A percentile compares a stretch with the other conserved stretches of the same genome.
phyloP scores from a whole-genome alignment of 2,113 vertebrate genomes.

The Morone saxatilis region DNA sequence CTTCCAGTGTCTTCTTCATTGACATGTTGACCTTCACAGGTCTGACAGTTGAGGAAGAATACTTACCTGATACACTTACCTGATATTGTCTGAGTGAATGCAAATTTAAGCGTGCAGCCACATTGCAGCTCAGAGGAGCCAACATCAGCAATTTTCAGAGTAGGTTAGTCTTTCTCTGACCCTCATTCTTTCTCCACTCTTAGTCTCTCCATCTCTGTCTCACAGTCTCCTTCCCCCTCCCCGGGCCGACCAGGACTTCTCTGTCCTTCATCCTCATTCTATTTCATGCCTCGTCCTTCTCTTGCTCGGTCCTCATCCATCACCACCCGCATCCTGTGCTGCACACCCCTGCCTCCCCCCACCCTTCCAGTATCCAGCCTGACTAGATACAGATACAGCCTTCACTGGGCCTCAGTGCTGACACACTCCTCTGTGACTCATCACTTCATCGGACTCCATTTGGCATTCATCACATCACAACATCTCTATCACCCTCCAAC shows the following conservation, averaged over 20 bases:
- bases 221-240: slow-evolving; percentile 63
- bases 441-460: slow-evolving; percentile 70
- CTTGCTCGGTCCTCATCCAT: slow-evolving; percentile 78
- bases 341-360: neutral
- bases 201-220: slow-evolving; percentile 81
- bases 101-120: slow-evolving; percentile 64
- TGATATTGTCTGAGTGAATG: slow-evolving; percentile 71
- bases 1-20: slow-evolving; percentile 17
- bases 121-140: slow-evolving; percentile 52
- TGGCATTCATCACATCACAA: slow-evolving; percentile 66
- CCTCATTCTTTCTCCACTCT: slow-evolving; percentile 75
- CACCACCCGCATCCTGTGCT: slow-evolving; percentile 57
- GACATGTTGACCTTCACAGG: slow-evolving; percentile 46
- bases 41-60: slow-evolving; percentile 47
- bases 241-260: slow-evolving; percentile 65
- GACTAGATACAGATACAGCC: slow-evolving; percentile 64
- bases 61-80: slow-evolving; percentile 53
- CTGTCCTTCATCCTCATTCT: slow-evolving; percentile 83
- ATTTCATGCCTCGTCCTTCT: slow-evolving; percentile 83
- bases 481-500: slow-evolving; percentile 52
- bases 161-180: slow-evolving; percentile 78
- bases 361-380: slow-evolving; percentile 27
- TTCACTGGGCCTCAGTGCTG: slow-evolving; percentile 55
- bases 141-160: slow-evolving; percentile 80
- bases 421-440: slow-evolving; percentile 77